phyloP scores from a whole-genome alignment of 1,140 invertebrate species.

The Solenopsis fugax region DNA sequence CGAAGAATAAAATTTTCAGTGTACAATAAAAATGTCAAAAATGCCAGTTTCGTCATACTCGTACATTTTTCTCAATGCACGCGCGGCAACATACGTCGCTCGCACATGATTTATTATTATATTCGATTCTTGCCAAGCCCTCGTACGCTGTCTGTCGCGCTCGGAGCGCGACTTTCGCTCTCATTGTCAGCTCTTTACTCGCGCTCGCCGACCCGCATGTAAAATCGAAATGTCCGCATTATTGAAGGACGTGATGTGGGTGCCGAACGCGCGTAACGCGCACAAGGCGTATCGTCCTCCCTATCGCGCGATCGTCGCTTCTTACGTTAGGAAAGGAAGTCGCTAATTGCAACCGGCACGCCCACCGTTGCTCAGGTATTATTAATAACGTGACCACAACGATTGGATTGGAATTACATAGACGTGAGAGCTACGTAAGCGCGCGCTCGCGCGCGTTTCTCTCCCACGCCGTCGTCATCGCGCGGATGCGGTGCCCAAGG shows the following conservation, averaged over 20 bases:
- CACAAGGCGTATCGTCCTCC: background rate
- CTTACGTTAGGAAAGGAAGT: constrained; percentile 14
- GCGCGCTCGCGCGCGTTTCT: constrained; percentile 53
- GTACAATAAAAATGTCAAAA: background rate
- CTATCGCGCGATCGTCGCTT: background rate
- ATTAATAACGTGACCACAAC: constrained; percentile 50
- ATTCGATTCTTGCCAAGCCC: constrained; percentile 23
- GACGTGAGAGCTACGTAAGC: constrained; percentile 66
- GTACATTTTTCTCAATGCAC: background rate
- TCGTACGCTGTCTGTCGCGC: background rate
- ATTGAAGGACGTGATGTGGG: constrained; percentile 4
- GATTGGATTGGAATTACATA: constrained; percentile 64
- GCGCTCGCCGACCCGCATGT: constrained; percentile 23
- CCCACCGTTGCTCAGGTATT: constrained; percentile 9
- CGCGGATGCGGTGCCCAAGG: background rate
- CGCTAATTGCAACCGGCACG: constrained; percentile 24
- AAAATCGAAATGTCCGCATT: constrained; percentile 24
- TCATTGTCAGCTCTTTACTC: constrained; percentile 41
- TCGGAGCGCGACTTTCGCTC: constrained; percentile 35
- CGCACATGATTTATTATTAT: background rate
- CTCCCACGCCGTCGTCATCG: constrained; percentile 65
- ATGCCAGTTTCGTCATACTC: background rate
- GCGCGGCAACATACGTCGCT: background rate
- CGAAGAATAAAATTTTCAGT: background rate
- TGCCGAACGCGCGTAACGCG: background rate